Base-by-base conservation (phyloP, 2,797 vertebrate species). In the Paedocypris micromegethes region DNA sequence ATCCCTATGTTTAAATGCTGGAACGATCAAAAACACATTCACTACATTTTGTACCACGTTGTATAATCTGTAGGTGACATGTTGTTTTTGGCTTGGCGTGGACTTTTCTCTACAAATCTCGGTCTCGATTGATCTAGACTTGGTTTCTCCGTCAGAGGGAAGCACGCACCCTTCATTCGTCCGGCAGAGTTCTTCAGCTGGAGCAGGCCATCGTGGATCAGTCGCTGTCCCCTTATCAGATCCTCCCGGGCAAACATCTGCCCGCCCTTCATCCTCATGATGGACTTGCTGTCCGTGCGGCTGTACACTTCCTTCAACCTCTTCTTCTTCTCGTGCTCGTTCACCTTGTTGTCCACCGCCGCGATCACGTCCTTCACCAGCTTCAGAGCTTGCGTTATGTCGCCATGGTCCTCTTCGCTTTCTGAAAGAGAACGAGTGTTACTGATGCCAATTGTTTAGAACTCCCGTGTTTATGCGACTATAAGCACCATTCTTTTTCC, bases 231-330 rank as follows among this genome's bases (percentile, higher is more conserved):
- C 73, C 92, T 86, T 68, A 87, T 85, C 80, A 97, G 76, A 64
- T 97, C 94, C 77, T 96, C 94, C 70, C 86, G 91, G 51, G 94
- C 93, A 52, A 97, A 96, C 93, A 96, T 96, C 88, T 95, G 93
- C 0, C 94, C 94, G 0, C 92, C 92, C 82, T 94, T 95, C 93
- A 96, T 93, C 77, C 93, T 90, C 90, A 94, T 95, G 82, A 96
- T 95, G 55, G 94, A 95, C 83, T 96, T 96, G 82, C 90, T 94
- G 64, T 97, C 94, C 0, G 92, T 94, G 76, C 91, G 90, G n/a
- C 62, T 91, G 73, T 97, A 92, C 65, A 96, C 92, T 80, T 95
- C 94, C 46, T 74, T 81, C 3, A 97, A 91, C 4, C 91, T 88
- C 45, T 83, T 88, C 58, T 93, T 95, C 89, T 94, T 94, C 71